These are phyloP conservation scores for Calonectris borealis DNA, from an alignment of 2,113 vertebrate species.

Conservation along the genomic window DNA sequence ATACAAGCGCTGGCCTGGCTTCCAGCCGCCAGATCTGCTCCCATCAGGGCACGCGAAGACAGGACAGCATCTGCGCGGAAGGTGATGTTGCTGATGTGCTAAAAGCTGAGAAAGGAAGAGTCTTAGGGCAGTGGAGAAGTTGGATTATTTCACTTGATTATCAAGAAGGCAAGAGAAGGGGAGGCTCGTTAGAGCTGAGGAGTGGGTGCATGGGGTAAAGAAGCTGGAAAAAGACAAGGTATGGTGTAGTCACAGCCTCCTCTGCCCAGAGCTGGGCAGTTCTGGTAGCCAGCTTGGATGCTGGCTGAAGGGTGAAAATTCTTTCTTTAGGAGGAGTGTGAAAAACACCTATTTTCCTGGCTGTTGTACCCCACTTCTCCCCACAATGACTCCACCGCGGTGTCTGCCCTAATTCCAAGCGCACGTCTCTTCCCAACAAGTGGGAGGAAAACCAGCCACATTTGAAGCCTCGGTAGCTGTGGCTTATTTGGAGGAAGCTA, in stretches of 20 bases:
- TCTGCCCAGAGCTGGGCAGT: not conserved
- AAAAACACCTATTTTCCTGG: not conserved
- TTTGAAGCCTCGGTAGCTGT: not conserved
- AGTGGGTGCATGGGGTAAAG: not conserved
- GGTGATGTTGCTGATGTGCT: not conserved
- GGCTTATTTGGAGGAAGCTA: not conserved
- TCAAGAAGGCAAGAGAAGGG: not conserved
- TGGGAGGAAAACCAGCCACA: not conserved
- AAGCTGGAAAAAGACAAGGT: not conserved
- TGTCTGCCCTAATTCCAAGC: not conserved
- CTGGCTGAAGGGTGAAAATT: not conserved
- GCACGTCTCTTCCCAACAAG: not conserved
- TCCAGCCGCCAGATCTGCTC: not conserved
- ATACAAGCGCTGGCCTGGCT: not conserved
- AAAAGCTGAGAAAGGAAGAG: not conserved
- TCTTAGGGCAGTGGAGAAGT: not conserved
- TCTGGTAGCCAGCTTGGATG: not conserved
- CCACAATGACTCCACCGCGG: fast-evolving
- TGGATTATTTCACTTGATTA: not conserved
- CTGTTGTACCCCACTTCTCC: not conserved
- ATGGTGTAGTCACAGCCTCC: not conserved
- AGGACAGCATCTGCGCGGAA: not conserved
- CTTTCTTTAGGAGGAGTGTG: not conserved
- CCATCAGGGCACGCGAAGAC: not conserved
- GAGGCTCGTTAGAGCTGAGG: not conserved